phyloP scores from a whole-genome alignment of 2,888 invertebrate genomes.

The Lagria hirta region DNA sequence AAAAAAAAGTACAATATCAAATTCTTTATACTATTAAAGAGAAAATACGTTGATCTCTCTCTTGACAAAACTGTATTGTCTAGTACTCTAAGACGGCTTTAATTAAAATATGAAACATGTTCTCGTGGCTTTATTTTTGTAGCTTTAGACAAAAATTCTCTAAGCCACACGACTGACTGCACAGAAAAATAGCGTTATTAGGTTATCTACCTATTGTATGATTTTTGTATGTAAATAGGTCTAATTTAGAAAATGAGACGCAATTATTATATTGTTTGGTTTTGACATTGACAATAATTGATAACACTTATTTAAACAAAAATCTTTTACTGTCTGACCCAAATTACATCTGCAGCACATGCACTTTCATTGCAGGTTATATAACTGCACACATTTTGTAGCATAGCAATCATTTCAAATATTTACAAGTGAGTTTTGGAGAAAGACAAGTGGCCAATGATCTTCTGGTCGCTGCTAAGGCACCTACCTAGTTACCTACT shows the following conservation, averaged over 20 bases:
- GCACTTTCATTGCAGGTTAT: conserved; percentile 22
- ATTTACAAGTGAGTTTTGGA: conserved; percentile 2
- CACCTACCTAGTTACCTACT: conserved; percentile 31
- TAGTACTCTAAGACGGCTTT: too few relatives aligned
- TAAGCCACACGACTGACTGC: too few relatives aligned
- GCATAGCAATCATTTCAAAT: neutral
- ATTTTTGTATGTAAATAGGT: conserved; percentile 27
- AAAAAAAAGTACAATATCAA: too few relatives aligned
- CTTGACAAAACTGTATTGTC: too few relatives aligned
- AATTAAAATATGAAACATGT: too few relatives aligned
- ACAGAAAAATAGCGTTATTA: conserved; percentile 28
- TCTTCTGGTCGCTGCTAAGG: conserved; percentile 21
- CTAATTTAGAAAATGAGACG: conserved; percentile 32
- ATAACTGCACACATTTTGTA: conserved; percentile 1
- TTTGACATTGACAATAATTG: conserved; percentile 35
- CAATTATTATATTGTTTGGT: conserved; percentile 33
- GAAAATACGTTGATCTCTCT: too few relatives aligned
- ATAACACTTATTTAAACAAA: conserved; percentile 33
- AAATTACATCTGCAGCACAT: conserved; percentile 13
- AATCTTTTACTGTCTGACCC: conserved; percentile 24
- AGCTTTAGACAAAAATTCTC: too few relatives aligned
- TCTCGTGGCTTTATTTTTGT: too few relatives aligned
- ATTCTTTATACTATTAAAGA: too few relatives aligned
- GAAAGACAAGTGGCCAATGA: conserved; percentile 12
- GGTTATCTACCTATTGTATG: conserved; percentile 24